These are phyloP conservation scores for Pseudochaenichthys georgianus DNA, from an alignment of 2,797 vertebrate species.

Conservation along the genomic window DNA sequence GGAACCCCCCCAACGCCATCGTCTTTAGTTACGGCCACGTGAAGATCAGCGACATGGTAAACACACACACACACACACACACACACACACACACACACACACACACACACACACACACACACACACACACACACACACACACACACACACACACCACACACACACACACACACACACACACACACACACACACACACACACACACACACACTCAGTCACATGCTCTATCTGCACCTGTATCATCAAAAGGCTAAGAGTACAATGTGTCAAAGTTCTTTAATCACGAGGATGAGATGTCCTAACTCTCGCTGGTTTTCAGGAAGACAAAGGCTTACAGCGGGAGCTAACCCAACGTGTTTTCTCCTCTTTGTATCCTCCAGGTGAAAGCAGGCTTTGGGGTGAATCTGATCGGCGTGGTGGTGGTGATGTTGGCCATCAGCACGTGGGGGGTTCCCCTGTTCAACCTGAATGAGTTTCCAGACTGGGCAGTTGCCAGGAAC, in stretches of 20 bases:
- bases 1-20: conserved; percentile 98
- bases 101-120: too few relatives aligned
- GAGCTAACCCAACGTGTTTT: too few relatives aligned
- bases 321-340: too few relatives aligned
- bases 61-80: conserved; percentile 19
- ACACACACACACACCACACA: too few relatives aligned
- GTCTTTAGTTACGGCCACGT: conserved; percentile 98
- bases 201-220: conserved; percentile 12
- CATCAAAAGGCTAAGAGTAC: conserved; percentile 45
- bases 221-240: conserved; percentile 62
- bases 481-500: conserved; percentile 90
- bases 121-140: too few relatives aligned
- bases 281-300: conserved; percentile 9
- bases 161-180: conserved; percentile 8
- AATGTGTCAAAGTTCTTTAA: conserved; percentile 39
- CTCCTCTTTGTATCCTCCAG: conserved; percentile 70
- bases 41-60: conserved; percentile 97
- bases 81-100: conserved; percentile 14
- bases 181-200: neutral
- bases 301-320: conserved; percentile 5
- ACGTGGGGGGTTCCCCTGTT: conserved; percentile 97
- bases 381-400: conserved; percentile 97
- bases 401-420: conserved; percentile 94
- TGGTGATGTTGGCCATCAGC: conserved; percentile 96
- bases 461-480: conserved; percentile 91